Base-by-base conservation (phyloP, 2,797 vertebrate genomes). In the Sandelia bainsii region DNA sequence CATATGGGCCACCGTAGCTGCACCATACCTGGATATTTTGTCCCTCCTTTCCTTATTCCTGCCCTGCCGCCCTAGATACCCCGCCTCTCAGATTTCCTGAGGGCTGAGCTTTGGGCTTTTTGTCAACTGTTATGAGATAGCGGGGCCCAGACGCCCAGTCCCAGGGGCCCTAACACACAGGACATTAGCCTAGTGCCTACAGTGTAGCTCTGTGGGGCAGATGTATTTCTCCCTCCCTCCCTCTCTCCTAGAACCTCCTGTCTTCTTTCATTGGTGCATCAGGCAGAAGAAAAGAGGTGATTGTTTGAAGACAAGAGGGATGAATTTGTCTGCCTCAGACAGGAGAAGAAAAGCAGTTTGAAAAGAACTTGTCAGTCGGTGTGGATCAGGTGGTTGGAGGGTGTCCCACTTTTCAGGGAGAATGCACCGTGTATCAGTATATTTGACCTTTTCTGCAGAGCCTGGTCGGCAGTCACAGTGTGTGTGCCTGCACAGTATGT, bases 351-450 rank as follows among this genome's bases (percentile, higher is more conserved):
- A 93, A 79, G 80, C 84, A 50, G 79, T 84, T 89, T 93, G 87
- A 93, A 93, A 93, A 83, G 82, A 74, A 85, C 79, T 87, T 87
- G 87, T 92, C 87, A 87, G 81, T 86, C 68, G 69, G 46, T 79
- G 81, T 85, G 83, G 85, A 90, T 90, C 84, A 49, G 84, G 86
- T 89, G 84, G 87, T 90, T 90, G 80, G 82, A 87, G 80, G 79
- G 74, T 91, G 92, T 91, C 91, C 92, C 89, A 95, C 93, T 94
- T 96, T 93, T 94, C 84, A 88, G 88, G 91, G 92, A 91, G 92
- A 94, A 91, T 86, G 86, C 88, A 86, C 92, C 79, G 82, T 90
- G 90, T 94, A 92, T 88, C 87, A 83, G 83, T 75, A 81, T 76
- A 73, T 81, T 86, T 51, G 77, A 77, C 72, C 75, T 77, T 76